Conservation (phyloP, 2,888 invertebrate species). For the Phorcus lineatus region DNA sequence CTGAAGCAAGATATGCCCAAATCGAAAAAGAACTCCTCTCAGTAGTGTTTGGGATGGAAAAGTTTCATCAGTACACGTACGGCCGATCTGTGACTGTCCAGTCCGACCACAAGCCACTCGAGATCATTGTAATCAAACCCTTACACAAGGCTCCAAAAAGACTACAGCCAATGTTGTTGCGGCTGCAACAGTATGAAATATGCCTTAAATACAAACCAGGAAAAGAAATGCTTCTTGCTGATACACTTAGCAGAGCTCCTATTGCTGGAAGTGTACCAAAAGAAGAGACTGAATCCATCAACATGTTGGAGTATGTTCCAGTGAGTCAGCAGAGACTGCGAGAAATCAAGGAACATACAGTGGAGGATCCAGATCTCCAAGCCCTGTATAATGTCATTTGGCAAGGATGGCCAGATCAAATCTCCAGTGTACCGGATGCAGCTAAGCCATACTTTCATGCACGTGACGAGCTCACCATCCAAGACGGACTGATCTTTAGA, state of each 20-base stretch:
- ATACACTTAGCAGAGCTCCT: not conserved
- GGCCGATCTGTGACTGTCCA: conserved; percentile 70
- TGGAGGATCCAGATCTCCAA: conserved; percentile 6
- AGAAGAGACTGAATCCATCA: conserved; percentile 30
- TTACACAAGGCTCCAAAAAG: conserved; percentile 53
- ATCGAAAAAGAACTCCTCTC: conserved; percentile 44
- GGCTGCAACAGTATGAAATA: conserved; percentile 68
- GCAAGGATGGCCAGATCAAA: conserved; percentile 34
- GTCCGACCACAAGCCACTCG: conserved; percentile 74
- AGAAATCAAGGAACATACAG: conserved; percentile 1
- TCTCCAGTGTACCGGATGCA: not conserved
- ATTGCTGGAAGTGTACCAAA: not conserved
- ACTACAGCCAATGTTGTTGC: conserved; percentile 56
- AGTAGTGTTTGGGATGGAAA: conserved; percentile 69
- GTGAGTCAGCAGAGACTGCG: not conserved
- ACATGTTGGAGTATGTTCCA: conserved; percentile 8
- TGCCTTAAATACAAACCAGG: not conserved
- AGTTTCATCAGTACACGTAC: conserved; percentile 51
- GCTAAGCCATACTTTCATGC: conserved; percentile 13
- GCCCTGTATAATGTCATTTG: conserved; percentile 22
- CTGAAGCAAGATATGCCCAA: conserved; percentile 38
- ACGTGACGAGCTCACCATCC: conserved; percentile 23
- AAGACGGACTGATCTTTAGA: not conserved
- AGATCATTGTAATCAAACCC: conserved; percentile 65
- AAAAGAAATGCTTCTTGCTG: not conserved